Evolutionary conservation across 1,140 invertebrate genomes (phyloP), one percentile per base, ranked within the genome.

Genomic region (Orussus abietinus): DNA sequence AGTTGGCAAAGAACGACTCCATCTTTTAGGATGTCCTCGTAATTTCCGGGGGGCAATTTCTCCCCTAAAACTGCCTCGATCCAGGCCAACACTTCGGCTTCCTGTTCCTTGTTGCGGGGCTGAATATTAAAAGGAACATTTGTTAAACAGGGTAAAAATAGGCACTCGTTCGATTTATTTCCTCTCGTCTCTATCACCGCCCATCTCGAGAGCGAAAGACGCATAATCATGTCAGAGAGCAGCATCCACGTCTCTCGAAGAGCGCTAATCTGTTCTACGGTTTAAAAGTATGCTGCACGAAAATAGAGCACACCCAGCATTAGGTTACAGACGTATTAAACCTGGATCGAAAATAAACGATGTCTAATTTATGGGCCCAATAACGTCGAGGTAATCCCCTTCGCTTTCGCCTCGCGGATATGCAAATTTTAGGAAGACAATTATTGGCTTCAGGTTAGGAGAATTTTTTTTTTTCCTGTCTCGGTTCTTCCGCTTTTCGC

Each of bases 1-100:
- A 99, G 74, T 57, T 96, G 88, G 77, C 95, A 99, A 3, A 98
- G 77, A 32, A 96, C 74, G 13, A 94, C 80, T 9, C 96, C 96
- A 75, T 98, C 90, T 53, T 84, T 87, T 0, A 98, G 79, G 21
- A 96, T 81, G 55, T 98, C 92, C 61, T 98, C 95, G 54, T 91
- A 93, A 26, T 82, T 77, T 15, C 86, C 89, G 31, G 76, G 75
- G 1, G 91, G 89, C 2, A 96, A 69, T 46, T 88, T 85, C 68
- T 96, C 90, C 1, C 91, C 93, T 6, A 90, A 40, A n/a, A 96
- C 88, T 1, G 74, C 78, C 55, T 84, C 82, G 52, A 98, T 91
- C 96, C 96, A 98, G 48, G 80, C 80, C 31, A 97, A 74, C 25
- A 96, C 81, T 72, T 96, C 92, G 15, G 81, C 76, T 78, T 98